These are phyloP conservation scores for Actinia equina DNA, from an alignment of 64 coral and sea anemone genomes.

Conservation along the genomic window DNA sequence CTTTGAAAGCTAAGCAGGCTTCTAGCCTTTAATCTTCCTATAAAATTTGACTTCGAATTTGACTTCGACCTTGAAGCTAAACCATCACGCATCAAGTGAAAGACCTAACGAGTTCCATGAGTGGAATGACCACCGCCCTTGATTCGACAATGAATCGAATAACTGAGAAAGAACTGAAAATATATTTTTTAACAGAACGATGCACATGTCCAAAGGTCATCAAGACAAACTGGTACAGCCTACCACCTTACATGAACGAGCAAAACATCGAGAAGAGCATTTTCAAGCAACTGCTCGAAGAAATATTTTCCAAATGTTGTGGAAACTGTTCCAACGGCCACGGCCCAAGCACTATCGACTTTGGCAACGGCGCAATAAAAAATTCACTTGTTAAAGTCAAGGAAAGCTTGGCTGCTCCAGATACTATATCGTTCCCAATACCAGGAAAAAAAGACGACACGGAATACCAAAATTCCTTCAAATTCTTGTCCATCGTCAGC, in stretches of 20 bases:
- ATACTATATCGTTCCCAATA: slow-evolving; percentile 84
- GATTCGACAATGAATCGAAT: not conserved
- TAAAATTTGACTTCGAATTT: too few relatives aligned
- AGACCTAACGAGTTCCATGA: too few relatives aligned
- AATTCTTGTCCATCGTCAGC: slow-evolving; percentile 74
- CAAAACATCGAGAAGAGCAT: slow-evolving; percentile 12
- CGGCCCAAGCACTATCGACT: slow-evolving; percentile 32
- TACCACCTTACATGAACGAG: slow-evolving; percentile 58
- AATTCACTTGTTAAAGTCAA: slow-evolving; percentile 17
- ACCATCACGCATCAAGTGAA: too few relatives aligned
- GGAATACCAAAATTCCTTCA: slow-evolving; percentile 52
- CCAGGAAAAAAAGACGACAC: slow-evolving; percentile 73
- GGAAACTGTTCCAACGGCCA: slow-evolving; percentile 72
- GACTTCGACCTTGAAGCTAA: too few relatives aligned
- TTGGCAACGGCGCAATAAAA: not conserved
- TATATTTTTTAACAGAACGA: slow-evolving; percentile 45
- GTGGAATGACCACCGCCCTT: too few relatives aligned
- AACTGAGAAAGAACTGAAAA: not conserved
- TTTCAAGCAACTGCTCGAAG: slow-evolving; percentile 57
- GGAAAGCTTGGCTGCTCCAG: not conserved
- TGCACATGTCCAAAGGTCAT: slow-evolving; percentile 80
- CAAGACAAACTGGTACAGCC: slow-evolving; percentile 78
- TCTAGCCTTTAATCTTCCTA: too few relatives aligned
- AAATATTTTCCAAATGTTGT: slow-evolving; percentile 61
- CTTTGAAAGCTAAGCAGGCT: too few relatives aligned